These are phyloP conservation scores for Cnemophilus loriae DNA, from an alignment of 2,113 vertebrate genomes.

Conservation along the genomic window DNA sequence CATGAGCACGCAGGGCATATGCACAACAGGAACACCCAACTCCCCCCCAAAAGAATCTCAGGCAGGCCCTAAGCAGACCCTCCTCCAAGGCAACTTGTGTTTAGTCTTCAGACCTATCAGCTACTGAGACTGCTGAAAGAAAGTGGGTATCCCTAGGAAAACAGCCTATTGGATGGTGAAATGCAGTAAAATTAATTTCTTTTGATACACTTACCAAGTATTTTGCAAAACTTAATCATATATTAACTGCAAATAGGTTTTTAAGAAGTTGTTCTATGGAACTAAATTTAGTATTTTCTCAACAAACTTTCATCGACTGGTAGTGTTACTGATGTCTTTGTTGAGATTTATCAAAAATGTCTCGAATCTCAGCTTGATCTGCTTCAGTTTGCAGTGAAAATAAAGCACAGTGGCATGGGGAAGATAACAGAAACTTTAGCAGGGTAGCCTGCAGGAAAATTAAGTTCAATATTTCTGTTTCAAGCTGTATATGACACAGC, in stretches of 20 bases:
- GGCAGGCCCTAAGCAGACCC: not conserved
- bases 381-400: not conserved
- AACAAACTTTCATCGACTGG: not conserved
- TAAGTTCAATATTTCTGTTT: not conserved
- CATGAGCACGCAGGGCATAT: accelerated
- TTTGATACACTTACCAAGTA: not conserved
- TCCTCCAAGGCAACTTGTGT: not conserved
- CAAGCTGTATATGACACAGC: not conserved
- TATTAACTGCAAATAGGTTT: not conserved
- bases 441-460: not conserved
- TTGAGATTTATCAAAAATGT: not conserved
- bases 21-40: too few species aligned
- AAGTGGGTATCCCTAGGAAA: not conserved
- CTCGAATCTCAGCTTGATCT: not conserved
- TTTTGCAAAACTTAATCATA: not conserved
- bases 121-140: not conserved
- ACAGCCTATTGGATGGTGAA: not conserved
- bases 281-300: not conserved
- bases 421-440: not conserved
- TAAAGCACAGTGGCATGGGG: not conserved
- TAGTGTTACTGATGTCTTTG: not conserved
- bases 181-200: not conserved
- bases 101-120: not conserved
- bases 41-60: too few species aligned
- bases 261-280: not conserved